These are phyloP conservation scores for Oreortyx pictus DNA, from an alignment of 2,797 vertebrate genomes.

Conservation along the genomic window DNA sequence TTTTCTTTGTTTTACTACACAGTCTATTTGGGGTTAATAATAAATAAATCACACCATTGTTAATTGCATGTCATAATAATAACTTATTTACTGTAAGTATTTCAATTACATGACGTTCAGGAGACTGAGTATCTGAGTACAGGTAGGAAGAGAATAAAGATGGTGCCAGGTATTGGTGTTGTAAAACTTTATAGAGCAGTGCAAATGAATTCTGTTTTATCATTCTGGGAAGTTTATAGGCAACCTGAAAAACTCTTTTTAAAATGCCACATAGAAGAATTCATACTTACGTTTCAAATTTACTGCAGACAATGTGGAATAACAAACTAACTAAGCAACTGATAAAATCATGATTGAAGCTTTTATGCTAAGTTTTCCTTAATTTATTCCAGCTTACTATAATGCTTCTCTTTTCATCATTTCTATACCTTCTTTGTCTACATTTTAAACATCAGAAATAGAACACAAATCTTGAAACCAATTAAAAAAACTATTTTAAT, in stretches of 20 bases:
- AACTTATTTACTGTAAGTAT: not conserved
- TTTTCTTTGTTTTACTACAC: not conserved
- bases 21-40: not conserved
- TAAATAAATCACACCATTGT: not conserved
- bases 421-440: not conserved
- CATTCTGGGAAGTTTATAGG: not conserved
- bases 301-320: not conserved
- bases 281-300: not conserved
- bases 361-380: not conserved
- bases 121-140: not conserved
- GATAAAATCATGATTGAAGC: not conserved
- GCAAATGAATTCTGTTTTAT: not conserved
- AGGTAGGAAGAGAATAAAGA: not conserved
- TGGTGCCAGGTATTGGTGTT: not conserved
- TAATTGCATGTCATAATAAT: not conserved
- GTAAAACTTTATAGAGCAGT: not conserved
- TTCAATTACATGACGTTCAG: not conserved
- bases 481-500: constrained; percentile 24
- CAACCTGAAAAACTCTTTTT: not conserved
- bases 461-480: constrained; percentile 26
- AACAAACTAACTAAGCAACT: not conserved
- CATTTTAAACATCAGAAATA: constrained; percentile 25
- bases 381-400: not conserved
- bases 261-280: not conserved
- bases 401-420: not conserved